A percentile compares a stretch with the other conserved stretches of the same genome.
These are phyloP conservation scores for Ditylenchus dipsaci DNA, from an alignment of 1,140 invertebrate species.

Conservation along the genomic window DNA sequence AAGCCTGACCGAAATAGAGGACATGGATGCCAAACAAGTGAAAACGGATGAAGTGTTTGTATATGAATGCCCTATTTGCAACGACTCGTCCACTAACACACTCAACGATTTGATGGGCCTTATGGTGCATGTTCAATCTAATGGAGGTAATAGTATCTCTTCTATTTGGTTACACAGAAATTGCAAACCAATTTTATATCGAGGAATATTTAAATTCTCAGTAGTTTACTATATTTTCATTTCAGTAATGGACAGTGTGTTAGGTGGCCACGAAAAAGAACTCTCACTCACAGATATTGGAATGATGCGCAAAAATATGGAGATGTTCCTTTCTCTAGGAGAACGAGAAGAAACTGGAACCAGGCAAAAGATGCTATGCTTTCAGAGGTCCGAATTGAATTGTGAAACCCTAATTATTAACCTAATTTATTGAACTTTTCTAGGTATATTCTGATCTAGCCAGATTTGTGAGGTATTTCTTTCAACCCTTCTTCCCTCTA, in stretches of 20 bases:
- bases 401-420: not conserved
- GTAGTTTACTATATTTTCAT: not conserved
- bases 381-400: not conserved
- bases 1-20: conserved; percentile 9
- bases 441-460: not conserved
- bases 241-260: conserved; percentile 2
- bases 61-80: conserved; percentile 18
- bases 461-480: not conserved
- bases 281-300: conserved; percentile 3
- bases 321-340: not conserved
- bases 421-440: not conserved
- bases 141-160: not conserved
- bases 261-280: not conserved
- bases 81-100: conserved; percentile 12
- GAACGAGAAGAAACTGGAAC: not conserved
- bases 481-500: not conserved
- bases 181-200: not conserved
- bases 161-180: not conserved
- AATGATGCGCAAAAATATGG: conserved; percentile 1
- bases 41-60: conserved; percentile 6
- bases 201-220: too few relatives aligned
- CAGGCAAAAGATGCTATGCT: conserved; percentile 1
- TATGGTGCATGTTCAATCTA: conserved; percentile 9
- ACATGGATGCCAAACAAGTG: conserved; percentile 11
- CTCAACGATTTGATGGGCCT: conserved; percentile 9